A percentile compares a stretch with the other conserved stretches of the same genome.
phyloP scores from a whole-genome alignment of 2,888 invertebrate genomes.

The Endotricha flammealis region DNA sequence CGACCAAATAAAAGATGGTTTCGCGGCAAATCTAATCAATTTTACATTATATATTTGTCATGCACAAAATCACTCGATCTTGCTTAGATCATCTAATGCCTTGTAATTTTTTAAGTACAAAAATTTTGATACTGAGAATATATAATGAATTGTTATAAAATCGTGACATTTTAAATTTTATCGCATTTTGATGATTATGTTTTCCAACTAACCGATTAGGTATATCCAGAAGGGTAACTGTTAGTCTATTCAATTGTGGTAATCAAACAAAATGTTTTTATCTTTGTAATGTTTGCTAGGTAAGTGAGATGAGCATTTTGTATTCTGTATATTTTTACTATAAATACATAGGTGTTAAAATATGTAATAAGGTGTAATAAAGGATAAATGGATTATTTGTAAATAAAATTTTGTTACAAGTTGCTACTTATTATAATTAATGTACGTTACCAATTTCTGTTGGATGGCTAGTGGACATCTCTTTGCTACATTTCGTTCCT shows the following conservation, averaged over 20 bases:
- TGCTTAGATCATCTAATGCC: slow-evolving; percentile 48
- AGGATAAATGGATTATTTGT: slow-evolving; percentile 59
- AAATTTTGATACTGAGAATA: slow-evolving; percentile 36
- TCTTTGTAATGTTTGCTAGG: slow-evolving; percentile 19
- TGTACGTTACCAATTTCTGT: slow-evolving; percentile 52
- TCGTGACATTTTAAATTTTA: slow-evolving; percentile 26
- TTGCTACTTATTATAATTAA: slow-evolving; percentile 40
- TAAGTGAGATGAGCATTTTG: slow-evolving; percentile 45
- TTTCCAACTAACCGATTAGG: background rate
- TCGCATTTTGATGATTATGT: slow-evolving; percentile 27
- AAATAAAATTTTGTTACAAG: slow-evolving; percentile 61
- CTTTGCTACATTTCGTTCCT: slow-evolving; percentile 24
- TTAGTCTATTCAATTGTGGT: slow-evolving; percentile 11
- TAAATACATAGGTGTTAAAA: slow-evolving; percentile 34
- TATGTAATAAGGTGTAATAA: slow-evolving; percentile 41
- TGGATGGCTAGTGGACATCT: slow-evolving; percentile 13
- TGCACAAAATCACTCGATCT: slow-evolving; percentile 55
- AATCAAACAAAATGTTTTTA: slow-evolving; percentile 15
- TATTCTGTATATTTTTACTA: slow-evolving; percentile 47
- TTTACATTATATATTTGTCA: slow-evolving; percentile 24
- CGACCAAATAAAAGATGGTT: background rate
- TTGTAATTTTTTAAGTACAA: slow-evolving; percentile 62
- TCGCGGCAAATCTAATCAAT: background rate
- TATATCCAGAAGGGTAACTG: background rate
- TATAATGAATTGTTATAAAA: slow-evolving; percentile 41